Percentiles rank a stretch among this genome's conserved stretches.
Conservation (phyloP, 2,113 vertebrate genomes). For the Callaeas wilsoni region DNA sequence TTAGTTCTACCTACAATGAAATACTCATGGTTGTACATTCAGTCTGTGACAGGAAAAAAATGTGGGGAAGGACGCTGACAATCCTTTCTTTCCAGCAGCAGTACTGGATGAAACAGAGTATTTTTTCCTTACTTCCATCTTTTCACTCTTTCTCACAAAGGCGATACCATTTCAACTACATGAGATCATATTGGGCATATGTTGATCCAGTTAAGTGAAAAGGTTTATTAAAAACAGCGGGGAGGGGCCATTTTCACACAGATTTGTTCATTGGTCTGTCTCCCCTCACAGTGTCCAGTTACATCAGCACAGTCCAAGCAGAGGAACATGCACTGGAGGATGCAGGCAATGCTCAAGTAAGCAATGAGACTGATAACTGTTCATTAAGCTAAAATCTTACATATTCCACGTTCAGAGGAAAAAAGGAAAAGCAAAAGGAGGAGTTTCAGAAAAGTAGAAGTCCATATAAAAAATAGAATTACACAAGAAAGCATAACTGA, state of each 20-base stretch:
- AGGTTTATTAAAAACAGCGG: not conserved
- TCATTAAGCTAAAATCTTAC: not conserved
- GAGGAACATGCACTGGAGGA: not conserved
- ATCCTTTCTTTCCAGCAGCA: not conserved
- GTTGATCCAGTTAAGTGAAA: not conserved
- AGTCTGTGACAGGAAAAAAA: not conserved
- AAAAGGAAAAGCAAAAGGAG: accelerated
- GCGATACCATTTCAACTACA: not conserved
- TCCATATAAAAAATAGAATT: not conserved
- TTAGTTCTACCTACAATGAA: not conserved
- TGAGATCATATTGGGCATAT: not conserved
- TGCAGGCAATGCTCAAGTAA: not conserved
- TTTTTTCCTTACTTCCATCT: not conserved
- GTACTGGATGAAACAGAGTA: not conserved
- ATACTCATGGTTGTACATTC: not conserved
- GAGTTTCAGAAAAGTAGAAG: not conserved
- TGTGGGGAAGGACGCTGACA: not conserved
- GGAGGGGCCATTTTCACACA: not conserved
- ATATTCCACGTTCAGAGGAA: not conserved
- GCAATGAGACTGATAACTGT: not conserved
- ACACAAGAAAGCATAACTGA: not conserved
- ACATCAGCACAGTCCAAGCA: not conserved
- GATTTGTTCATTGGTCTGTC: not conserved
- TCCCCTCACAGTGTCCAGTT: not conserved
- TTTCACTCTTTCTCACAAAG: not conserved